A percentile compares a stretch with the other conserved stretches of the same genome.
These are phyloP conservation scores for Quadroppia sp. DNA, from an alignment of 2,888 invertebrate species.

Conservation along the genomic window DNA sequence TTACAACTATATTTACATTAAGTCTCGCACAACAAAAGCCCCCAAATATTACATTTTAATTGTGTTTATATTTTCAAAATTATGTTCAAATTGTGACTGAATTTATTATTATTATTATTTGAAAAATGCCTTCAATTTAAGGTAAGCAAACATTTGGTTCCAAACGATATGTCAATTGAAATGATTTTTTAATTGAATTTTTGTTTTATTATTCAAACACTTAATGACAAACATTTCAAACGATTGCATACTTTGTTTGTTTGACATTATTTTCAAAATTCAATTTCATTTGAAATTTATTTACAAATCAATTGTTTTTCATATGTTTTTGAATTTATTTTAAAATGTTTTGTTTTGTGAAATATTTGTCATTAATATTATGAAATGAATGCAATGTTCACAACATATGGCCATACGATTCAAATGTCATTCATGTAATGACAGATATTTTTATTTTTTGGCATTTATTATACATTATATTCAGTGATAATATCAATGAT, in stretches of 20 bases:
- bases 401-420: too few relatives aligned
- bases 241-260: not conserved
- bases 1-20: not conserved
- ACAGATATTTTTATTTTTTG: not conserved
- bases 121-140: not conserved
- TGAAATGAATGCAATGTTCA: too few relatives aligned
- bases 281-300: not conserved
- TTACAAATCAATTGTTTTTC: too few relatives aligned
- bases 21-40: slow-evolving; percentile 1
- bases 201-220: not conserved
- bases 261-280: not conserved
- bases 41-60: too few relatives aligned
- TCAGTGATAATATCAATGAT: not conserved
- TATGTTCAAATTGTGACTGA: not conserved
- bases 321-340: too few relatives aligned
- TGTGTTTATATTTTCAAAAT: not conserved
- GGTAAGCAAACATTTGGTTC: not conserved
- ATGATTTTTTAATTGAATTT: not conserved
- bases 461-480: not conserved
- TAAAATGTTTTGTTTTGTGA: too few relatives aligned
- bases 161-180: not conserved
- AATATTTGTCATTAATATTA: too few relatives aligned
- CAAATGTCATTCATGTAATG: too few relatives aligned
- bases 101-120: too few relatives aligned
- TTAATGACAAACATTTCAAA: not conserved